Percentiles rank a stretch among this genome's conserved stretches.
These are phyloP conservation scores for Tragelaphus strepsiceros DNA, from an alignment of 2,113 vertebrate genomes.

Conservation along the genomic window DNA sequence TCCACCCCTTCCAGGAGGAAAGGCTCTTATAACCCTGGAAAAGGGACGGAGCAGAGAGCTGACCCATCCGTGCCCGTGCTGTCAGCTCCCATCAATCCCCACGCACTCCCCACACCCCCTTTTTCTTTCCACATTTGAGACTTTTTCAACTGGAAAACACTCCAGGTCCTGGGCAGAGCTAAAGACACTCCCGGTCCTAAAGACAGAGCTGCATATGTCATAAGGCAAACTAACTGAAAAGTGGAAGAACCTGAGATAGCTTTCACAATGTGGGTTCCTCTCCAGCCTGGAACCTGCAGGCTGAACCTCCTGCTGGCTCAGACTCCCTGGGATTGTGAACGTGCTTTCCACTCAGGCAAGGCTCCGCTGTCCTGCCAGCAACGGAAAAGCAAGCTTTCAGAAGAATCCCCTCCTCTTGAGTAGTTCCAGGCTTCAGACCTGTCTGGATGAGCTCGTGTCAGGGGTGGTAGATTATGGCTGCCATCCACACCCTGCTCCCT, in stretches of 20 bases:
- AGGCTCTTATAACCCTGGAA: constrained; percentile 53
- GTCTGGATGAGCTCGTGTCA: background rate
- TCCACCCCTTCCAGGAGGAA: constrained; percentile 77
- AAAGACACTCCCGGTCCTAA: background rate
- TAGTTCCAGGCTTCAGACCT: background rate
- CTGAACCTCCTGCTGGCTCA: background rate
- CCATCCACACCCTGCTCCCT: background rate
- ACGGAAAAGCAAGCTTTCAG: background rate
- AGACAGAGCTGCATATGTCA: background rate
- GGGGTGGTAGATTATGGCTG: background rate
- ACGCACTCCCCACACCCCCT: background rate
- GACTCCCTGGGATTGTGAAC: background rate
- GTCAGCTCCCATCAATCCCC: background rate
- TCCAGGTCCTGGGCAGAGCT: background rate
- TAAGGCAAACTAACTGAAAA: background rate
- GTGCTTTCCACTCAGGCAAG: background rate
- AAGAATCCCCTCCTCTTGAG: background rate
- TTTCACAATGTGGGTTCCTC: background rate
- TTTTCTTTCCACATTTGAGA: background rate
- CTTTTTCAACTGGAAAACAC: background rate
- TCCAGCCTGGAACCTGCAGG: background rate
- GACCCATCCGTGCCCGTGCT: background rate
- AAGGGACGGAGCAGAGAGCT: background rate
- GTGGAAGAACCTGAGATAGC: background rate
- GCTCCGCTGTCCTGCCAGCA: background rate